Conservation (phyloP, 1,140 invertebrate species). For the Drosophila busckii region DNA sequence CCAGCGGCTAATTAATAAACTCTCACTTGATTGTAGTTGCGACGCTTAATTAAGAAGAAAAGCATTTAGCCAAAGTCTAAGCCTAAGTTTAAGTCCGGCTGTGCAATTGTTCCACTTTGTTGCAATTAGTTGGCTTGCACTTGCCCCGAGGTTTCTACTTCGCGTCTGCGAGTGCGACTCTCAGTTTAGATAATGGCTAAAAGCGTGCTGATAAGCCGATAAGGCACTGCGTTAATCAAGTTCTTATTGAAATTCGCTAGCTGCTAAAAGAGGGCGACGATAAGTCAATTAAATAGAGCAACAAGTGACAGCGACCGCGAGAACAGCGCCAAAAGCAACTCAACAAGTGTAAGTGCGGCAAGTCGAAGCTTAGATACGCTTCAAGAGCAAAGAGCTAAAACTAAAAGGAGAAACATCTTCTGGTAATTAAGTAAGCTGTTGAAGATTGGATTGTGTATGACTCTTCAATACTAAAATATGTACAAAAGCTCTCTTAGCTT, state of each 20-base stretch:
- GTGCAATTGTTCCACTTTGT: constrained; percentile 68
- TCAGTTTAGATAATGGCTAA: not conserved
- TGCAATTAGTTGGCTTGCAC: constrained; percentile 38
- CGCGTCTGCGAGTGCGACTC: not conserved
- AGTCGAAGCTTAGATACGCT: too few species aligned
- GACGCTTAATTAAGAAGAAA: constrained; percentile 38
- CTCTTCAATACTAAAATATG: too few species aligned
- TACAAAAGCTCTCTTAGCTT: too few species aligned
- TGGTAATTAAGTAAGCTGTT: too few species aligned
- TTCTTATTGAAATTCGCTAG: not conserved
- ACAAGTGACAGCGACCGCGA: constrained; percentile 1
- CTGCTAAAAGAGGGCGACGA: constrained; percentile 20
- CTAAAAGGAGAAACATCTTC: too few species aligned
- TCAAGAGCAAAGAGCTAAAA: too few species aligned
- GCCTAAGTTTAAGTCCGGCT: constrained; percentile 58
- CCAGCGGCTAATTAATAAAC: constrained; percentile 60
- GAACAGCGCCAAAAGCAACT: constrained; percentile 3
- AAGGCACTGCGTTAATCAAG: constrained; percentile 20
- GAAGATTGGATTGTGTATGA: too few species aligned
- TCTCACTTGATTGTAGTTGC: constrained; percentile 61
- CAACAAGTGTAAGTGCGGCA: too few species aligned
- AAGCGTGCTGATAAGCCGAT: constrained; percentile 7
- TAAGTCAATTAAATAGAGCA: constrained; percentile 50
- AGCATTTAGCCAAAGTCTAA: constrained; percentile 6
- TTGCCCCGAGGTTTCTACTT: constrained; percentile 24